Conservation (phyloP, 2,797 vertebrate species). For the Ataeniobius toweri region DNA sequence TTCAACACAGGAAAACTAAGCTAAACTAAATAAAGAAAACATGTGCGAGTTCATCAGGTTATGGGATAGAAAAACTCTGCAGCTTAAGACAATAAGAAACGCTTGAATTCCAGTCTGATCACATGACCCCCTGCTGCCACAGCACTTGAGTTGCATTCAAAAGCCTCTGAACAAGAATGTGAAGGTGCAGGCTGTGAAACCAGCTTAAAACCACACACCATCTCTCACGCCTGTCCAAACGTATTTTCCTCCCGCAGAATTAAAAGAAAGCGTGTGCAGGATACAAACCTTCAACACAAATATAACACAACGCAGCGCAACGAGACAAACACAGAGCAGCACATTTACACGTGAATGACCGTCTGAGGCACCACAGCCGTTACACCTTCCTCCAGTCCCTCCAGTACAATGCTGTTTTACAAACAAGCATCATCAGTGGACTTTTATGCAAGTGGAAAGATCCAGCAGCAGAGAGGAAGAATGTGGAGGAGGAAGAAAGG, state of each 20-base stretch:
- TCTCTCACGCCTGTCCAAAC: conserved; percentile 16
- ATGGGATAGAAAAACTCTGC: conserved; percentile 56
- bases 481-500: conserved; percentile 16
- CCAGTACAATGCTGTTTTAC: conserved; percentile 19
- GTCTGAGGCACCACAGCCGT: conserved; percentile 14
- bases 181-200: conserved; percentile 57
- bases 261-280: conserved; percentile 10
- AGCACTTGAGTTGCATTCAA: conserved; percentile 61
- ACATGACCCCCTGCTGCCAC: conserved; percentile 74
- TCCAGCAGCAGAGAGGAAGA: conserved; percentile 10
- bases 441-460: conserved; percentile 19
- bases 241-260: background rate
- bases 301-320: conserved; percentile 6
- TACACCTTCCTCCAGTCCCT: conserved; percentile 4
- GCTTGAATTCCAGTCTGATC: conserved; percentile 76
- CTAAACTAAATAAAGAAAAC: conserved; percentile 48
- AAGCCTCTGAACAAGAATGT: conserved; percentile 63
- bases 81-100: conserved; percentile 69
- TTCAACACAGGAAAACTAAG: conserved; percentile 49
- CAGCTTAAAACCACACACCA: conserved; percentile 32
- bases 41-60: conserved; percentile 25
- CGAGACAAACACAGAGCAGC: conserved; percentile 9
- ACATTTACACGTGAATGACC: background rate
- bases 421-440: conserved; percentile 29
- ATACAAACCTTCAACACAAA: background rate